These are phyloP conservation scores for Acronicta psi DNA, from an alignment of 2,888 invertebrate genomes.

Conservation along the genomic window DNA sequence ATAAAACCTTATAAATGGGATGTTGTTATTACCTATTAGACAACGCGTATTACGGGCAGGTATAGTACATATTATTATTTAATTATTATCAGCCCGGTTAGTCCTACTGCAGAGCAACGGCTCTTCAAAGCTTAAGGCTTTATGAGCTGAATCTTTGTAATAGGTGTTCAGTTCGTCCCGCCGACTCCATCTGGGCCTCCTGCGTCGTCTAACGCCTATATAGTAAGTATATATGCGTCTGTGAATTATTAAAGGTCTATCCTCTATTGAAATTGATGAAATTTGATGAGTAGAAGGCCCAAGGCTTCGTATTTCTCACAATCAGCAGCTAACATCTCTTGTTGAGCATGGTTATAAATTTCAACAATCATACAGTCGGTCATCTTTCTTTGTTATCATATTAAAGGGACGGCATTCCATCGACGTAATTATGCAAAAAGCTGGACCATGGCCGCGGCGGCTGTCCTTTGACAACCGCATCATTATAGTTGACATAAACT, in stretches of 20 bases:
- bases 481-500: constrained; percentile 87
- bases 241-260: constrained; percentile 13
- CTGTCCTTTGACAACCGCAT: constrained; percentile 84
- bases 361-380: constrained; percentile 73
- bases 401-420: constrained; percentile 85
- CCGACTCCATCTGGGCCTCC: too few relatives aligned
- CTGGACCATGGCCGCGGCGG: constrained; percentile 84
- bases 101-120: too few relatives aligned
- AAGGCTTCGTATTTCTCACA: constrained; percentile 69
- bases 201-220: too few relatives aligned
- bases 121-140: too few relatives aligned
- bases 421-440: constrained; percentile 87
- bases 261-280: constrained; percentile 20
- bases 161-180: too few relatives aligned
- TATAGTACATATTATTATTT: too few relatives aligned
- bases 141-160: too few relatives aligned
- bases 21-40: too few relatives aligned
- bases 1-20: too few relatives aligned
- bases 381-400: constrained; percentile 88
- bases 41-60: too few relatives aligned
- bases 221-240: too few relatives aligned
- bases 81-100: too few relatives aligned
- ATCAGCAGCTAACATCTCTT: constrained; percentile 74
- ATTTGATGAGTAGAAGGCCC: constrained; percentile 30
- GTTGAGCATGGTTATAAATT: constrained; percentile 66